A percentile compares a stretch with the other conserved stretches of the same genome.
Evolutionary conservation across 92 coral and sea anemone genomes (phyloP).

Genomic region (Palythoa grandiflora): DNA sequence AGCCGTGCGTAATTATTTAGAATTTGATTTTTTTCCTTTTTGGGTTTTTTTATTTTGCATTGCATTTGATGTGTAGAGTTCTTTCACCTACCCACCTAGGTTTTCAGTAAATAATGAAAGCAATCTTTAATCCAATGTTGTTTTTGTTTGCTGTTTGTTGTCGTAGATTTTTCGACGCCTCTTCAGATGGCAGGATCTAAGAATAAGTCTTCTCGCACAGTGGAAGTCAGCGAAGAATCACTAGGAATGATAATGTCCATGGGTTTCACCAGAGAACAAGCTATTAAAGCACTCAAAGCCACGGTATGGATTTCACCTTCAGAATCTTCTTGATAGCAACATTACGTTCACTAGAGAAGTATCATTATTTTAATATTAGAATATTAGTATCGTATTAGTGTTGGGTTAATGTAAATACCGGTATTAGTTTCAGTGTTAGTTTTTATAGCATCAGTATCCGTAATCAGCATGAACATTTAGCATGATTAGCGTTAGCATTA

Average conservation of each 20-base stretch:
- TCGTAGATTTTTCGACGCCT: slow-evolving; percentile 84
- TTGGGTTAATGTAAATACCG: no score
- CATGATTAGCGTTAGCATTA: no score
- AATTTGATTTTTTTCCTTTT: no score
- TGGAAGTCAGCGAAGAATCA: slow-evolving; percentile 79
- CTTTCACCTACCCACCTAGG: no score
- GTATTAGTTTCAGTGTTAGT: no score
- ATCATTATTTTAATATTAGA: no score
- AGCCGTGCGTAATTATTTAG: no score
- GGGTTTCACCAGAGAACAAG: slow-evolving; percentile 92
- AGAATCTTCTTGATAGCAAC: background rate
- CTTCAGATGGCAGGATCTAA: slow-evolving; percentile 61
- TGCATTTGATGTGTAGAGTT: no score
- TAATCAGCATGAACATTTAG: no score
- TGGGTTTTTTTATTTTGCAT: no score
- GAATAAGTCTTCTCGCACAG: slow-evolving; percentile 41
- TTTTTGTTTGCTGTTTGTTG: background rate
- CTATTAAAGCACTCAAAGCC: slow-evolving; percentile 85
- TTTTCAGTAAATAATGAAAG: background rate
- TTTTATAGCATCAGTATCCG: no score
- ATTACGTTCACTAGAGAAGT: background rate
- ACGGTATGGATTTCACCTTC: slow-evolving; percentile 61
- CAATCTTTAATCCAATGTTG: background rate
- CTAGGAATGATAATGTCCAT: slow-evolving; percentile 82
- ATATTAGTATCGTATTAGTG: no score